A percentile compares a stretch with the other conserved stretches of the same genome.
These are phyloP conservation scores for Chaetodon trifascialis DNA, from an alignment of 2,113 vertebrate species.

Conservation along the genomic window DNA sequence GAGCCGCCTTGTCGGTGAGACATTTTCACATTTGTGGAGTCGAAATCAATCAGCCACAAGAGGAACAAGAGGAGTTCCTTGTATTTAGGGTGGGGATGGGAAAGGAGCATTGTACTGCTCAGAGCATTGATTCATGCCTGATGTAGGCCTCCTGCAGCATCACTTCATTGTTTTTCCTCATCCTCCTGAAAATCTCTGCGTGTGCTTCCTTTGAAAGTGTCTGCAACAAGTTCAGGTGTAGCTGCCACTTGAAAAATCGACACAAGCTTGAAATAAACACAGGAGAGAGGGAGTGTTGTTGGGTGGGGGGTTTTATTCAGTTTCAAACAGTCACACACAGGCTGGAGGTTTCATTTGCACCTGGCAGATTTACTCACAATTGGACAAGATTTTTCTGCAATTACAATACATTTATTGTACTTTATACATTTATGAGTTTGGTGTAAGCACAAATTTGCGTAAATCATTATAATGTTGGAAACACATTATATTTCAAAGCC, in stretches of 20 bases:
- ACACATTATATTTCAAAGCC: constrained; percentile 9
- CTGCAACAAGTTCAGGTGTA: neutral
- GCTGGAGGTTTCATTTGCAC: constrained; percentile 28
- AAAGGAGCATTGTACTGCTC: neutral
- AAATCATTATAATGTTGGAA: neutral
- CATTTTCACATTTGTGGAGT: constrained; percentile 8
- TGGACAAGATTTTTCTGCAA: constrained; percentile 16
- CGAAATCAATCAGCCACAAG: constrained; percentile 32
- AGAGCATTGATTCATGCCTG: neutral
- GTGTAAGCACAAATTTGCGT: constrained; percentile 12
- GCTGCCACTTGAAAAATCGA: neutral
- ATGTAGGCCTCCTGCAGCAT: neutral
- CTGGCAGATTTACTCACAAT: constrained; percentile 42
- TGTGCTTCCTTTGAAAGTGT: neutral
- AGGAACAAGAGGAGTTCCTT: neutral
- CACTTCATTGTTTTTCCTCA: neutral
- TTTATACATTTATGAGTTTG: constrained; percentile 34
- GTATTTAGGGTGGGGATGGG: neutral
- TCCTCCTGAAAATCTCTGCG: neutral
- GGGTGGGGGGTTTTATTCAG: constrained; percentile 58
- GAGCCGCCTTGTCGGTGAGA: constrained; percentile 15
- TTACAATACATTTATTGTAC: constrained; percentile 32
- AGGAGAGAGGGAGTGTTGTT: constrained; percentile 11
- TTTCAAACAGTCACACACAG: constrained; percentile 36
- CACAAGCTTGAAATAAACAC: constrained; percentile 30